phyloP scores from a whole-genome alignment of 2,113 vertebrate genomes.

The Ariopsis seemanni region DNA sequence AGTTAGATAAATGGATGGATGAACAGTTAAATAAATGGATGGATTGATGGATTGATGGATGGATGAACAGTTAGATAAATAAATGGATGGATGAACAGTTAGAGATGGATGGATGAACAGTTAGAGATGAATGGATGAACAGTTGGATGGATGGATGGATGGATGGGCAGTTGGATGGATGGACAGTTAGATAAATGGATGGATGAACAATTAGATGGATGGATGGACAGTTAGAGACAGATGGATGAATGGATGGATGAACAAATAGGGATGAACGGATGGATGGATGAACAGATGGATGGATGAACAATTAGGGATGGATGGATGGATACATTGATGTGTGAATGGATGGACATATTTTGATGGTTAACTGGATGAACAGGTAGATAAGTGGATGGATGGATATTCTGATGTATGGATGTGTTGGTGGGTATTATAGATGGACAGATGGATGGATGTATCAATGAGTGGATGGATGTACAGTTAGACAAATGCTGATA shows the following conservation, averaged over 20 bases:
- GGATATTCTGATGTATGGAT: background rate
- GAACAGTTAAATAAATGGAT: background rate
- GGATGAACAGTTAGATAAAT: background rate
- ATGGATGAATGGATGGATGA: background rate
- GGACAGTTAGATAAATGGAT: background rate
- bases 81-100: background rate
- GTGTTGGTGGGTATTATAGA: too few species aligned
- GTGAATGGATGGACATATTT: background rate
- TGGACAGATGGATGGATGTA: background rate
- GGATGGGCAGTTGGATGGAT: background rate
- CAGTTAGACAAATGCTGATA: background rate
- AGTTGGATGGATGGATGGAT: too few species aligned
- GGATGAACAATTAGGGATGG: background rate
- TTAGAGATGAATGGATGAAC: too few species aligned
- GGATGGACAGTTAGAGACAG: background rate
- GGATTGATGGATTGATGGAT: background rate
- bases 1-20: background rate
- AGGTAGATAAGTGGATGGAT: background rate
- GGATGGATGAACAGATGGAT: background rate
- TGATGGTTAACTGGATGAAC: too few species aligned
- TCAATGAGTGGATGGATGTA: background rate
- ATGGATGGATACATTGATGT: background rate
- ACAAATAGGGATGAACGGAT: background rate
- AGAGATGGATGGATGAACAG: background rate
- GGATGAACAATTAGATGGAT: background rate